phyloP scores from a whole-genome alignment of 1,140 invertebrate species.

The Hypsibius dujardini region DNA sequence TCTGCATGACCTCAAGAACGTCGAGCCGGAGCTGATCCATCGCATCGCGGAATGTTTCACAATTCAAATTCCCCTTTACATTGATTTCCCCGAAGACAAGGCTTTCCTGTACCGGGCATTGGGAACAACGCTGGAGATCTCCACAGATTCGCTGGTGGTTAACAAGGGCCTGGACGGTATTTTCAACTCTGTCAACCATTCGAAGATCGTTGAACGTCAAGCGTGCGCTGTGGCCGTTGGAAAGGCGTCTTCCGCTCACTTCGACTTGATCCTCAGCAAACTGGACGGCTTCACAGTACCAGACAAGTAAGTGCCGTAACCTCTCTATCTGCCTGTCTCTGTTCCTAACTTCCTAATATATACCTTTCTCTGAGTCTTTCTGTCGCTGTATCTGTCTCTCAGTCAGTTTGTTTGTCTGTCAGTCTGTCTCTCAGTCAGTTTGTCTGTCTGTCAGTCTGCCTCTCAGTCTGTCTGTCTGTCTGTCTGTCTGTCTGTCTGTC shows the following conservation, averaged over 20 bases:
- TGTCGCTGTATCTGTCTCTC: too few relatives aligned
- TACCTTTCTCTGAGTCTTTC: too few relatives aligned
- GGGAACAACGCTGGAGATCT: conserved; percentile 47
- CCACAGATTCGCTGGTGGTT: conserved; percentile 45
- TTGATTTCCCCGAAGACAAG: conserved; percentile 34
- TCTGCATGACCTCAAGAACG: conserved; percentile 36
- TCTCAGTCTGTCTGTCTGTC: too few relatives aligned
- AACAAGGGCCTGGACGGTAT: conserved; percentile 46
- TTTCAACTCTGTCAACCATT: conserved; percentile 43
- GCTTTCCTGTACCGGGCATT: conserved; percentile 42
- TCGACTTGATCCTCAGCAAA: conserved; percentile 50
- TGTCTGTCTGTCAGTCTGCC: too few relatives aligned
- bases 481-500: too few relatives aligned
- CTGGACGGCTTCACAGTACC: conserved; percentile 38
- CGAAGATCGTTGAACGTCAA: conserved; percentile 42
- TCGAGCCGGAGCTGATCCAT: conserved; percentile 37
- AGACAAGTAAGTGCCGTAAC: too few relatives aligned
- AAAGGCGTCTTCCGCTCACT: conserved; percentile 53
- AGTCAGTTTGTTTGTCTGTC: too few relatives aligned
- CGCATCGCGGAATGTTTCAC: conserved; percentile 39
- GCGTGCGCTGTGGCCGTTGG: conserved; percentile 52
- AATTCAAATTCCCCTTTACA: conserved; percentile 35
- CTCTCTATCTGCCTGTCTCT: too few relatives aligned
- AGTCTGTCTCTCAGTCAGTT: too few relatives aligned
- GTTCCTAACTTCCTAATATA: too few relatives aligned